Percentiles rank a stretch among this genome's conserved stretches.
Conservation (phyloP, 1,140 invertebrate genomes). For the Diprion similis region DNA sequence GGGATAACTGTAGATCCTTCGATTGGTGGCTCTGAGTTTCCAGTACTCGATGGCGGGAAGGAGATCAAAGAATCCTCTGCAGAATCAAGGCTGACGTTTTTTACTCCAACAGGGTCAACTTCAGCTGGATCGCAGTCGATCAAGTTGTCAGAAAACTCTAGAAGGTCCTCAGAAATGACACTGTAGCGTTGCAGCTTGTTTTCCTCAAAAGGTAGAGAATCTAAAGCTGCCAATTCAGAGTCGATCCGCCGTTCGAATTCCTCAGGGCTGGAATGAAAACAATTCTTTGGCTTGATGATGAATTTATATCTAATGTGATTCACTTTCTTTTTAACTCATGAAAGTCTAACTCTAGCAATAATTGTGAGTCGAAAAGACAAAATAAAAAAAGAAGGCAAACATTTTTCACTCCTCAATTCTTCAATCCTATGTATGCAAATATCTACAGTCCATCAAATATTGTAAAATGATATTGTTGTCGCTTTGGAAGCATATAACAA, state of each 20-base stretch:
- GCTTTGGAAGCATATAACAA: not conserved
- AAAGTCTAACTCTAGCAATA: too few relatives aligned
- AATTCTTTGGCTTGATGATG: not conserved
- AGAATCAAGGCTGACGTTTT: not conserved
- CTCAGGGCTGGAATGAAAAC: conserved; percentile 55
- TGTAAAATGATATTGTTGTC: too few relatives aligned
- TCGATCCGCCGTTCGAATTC: conserved; percentile 68
- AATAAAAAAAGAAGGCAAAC: too few relatives aligned
- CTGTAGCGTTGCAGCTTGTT: conserved; percentile 45
- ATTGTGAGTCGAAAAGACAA: too few relatives aligned
- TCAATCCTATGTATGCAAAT: too few relatives aligned
- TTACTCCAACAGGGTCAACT: not conserved
- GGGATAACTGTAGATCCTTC: not conserved
- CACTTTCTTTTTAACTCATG: too few relatives aligned
- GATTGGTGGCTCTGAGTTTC: not conserved
- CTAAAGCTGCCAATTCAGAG: conserved; percentile 69
- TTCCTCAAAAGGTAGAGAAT: conserved; percentile 59
- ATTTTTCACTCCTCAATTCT: too few relatives aligned
- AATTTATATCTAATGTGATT: too few relatives aligned
- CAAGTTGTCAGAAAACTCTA: conserved; percentile 53
- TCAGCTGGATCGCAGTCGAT: conserved; percentile 39
- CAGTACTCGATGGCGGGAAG: not conserved
- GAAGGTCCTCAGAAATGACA: conserved; percentile 46
- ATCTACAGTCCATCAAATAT: too few relatives aligned
- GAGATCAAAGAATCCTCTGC: not conserved